Evolutionary conservation across 1,140 invertebrate genomes (phyloP), one percentile per base, ranked within the genome.

Genomic region (Plectus sambesii): DNA sequence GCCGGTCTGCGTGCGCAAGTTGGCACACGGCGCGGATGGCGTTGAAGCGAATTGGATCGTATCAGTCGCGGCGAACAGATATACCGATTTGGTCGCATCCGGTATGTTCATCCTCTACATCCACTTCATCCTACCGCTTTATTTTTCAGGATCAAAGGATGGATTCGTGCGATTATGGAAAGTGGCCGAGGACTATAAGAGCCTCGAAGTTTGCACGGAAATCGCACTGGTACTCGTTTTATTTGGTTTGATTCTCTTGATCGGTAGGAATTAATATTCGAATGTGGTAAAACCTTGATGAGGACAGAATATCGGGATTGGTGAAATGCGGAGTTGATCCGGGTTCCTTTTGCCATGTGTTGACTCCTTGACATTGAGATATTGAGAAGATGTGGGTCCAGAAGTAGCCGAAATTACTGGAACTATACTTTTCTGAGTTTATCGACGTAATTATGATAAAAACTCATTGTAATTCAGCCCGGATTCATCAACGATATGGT

Each of bases 401-500:
- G n/a, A n/a, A n/a, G n/a, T n/a, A n/a, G n/a, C n/a, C n/a, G n/a
- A n/a, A n/a, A n/a, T n/a, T n/a, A n/a, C n/a, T 5, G n/a, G 30
- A 48, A 12, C 8, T n/a, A 5, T 48, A 23, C 47, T 39, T 46
- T 33, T 40, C 6, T 35, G 36, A 27, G 26, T 30, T 30, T 24
- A 27, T 23, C 20, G n/a, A 23, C 51, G 30, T 19, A n/a, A 3
- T 38, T 43, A 29, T 47, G 23, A 24, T 41, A 23, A 27, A 42
- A 41, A 20, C 29, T 20, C 40, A 27, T 36, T 19, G 20, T 26
- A 35, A 69, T 70, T 44, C 72, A 88, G 51, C 60, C 59, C 51
- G 92, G 92, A 17, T 93, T 92, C 74, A 77, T 96, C n/a, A 98
- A 98, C 74, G 72, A 77, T 44, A 71, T 98, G 42, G 72, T 77